Evolutionary conservation across 2,888 invertebrate species (phyloP), one percentile per base, ranked within the genome.

Genomic region (Drosophila basisetae): DNA sequence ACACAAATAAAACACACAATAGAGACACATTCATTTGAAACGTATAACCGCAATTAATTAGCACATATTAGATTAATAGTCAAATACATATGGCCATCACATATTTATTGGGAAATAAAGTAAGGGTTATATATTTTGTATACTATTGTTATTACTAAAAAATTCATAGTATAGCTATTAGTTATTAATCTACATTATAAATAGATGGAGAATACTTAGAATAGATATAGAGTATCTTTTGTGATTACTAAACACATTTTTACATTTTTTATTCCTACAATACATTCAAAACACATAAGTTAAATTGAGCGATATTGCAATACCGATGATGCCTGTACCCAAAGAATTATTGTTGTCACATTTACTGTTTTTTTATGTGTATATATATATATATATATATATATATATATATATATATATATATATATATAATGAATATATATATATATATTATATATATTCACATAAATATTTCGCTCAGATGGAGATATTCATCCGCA

Each of bases 401-500:
- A 22, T 22, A 22, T 22, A 39, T 2, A 1, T 13, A 43, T 1
- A 43, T 6, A 13, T n/a, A n/a, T 43, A 6, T 22, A 22, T 13
- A 13, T 7, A 22, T 22, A 4, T 47, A 22, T 22, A 16, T 6
- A 7, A 3, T 22, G 22, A 22, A 22, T 22, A 22, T 22, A 39
- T 2, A 1, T 13, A 43, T 1, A 43, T 6, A 13, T n/a, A n/a
- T 43, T 43, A 11, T 30, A 30, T 39, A 37, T 28, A 25, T 28
- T 30, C 35, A 30, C 28, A 22, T 35, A 28, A 35, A 30, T 53
- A 37, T 47, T 54, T 31, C 16, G 28, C 30, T 30, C 25, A 16
- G 47, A 47, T 58, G 43, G 18, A 43, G 41, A 59, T 37, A 43
- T 54, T 39, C 28, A 62, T 28, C 25, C 28, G 18, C 28, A 49